Percentiles rank a stretch among this genome's conserved stretches.
Conservation (phyloP, 2,888 invertebrate species). For the Apotomis betuletana region DNA sequence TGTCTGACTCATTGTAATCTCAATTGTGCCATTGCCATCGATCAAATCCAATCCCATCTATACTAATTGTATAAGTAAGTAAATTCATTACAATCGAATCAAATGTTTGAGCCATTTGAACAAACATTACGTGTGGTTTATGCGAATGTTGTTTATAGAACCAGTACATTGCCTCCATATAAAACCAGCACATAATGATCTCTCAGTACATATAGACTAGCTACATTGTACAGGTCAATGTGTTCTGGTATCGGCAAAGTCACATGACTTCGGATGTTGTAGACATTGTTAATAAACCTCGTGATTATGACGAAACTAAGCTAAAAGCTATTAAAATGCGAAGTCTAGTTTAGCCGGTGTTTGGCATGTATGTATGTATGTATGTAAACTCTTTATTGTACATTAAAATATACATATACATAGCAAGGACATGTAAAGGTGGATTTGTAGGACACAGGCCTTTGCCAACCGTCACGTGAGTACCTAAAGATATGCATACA, state of each 20-base stretch:
- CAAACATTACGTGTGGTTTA: constrained; percentile 42
- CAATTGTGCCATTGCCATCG: constrained; percentile 15
- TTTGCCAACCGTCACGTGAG: neutral
- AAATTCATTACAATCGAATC: constrained; percentile 41
- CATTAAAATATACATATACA: no score
- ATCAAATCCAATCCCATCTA: constrained; percentile 6
- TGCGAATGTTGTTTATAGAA: constrained; percentile 42
- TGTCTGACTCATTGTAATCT: neutral
- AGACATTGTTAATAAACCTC: constrained; percentile 37
- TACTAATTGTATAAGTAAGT: constrained; percentile 32
- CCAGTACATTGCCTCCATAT: constrained; percentile 39
- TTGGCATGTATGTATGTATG: no score
- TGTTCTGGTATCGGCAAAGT: constrained; percentile 14
- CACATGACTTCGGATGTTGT: constrained; percentile 41
- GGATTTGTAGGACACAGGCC: constrained; percentile 9
- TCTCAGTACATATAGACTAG: neutral
- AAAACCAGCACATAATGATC: constrained; percentile 3
- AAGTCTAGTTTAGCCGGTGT: constrained; percentile 6
- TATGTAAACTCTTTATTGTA: no score
- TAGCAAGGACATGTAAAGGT: no score
- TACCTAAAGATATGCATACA: no score
- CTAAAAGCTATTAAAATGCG: constrained; percentile 34
- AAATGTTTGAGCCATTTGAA: constrained; percentile 43
- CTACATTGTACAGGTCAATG: neutral
- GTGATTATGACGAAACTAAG: constrained; percentile 44